Percentiles rank a stretch among this genome's conserved stretches.
These are phyloP conservation scores for Dascillus cervinus DNA, from an alignment of 2,888 invertebrate species.

Conservation along the genomic window DNA sequence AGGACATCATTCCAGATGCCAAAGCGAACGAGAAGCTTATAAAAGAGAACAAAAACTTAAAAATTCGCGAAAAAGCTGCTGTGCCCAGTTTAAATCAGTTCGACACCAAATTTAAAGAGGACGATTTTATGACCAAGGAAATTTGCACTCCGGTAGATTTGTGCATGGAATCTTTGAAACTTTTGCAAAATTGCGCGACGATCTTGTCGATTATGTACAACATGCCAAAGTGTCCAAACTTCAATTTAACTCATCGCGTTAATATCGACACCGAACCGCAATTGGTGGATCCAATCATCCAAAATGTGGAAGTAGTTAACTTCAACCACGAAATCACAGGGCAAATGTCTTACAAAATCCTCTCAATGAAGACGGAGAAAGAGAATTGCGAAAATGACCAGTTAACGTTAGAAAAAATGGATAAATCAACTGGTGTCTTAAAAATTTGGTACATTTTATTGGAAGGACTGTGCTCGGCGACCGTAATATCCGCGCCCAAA, in stretches of 20 bases:
- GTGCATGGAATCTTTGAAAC: constrained; percentile 73
- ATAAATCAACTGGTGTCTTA: constrained; percentile 73
- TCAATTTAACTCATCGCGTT: constrained; percentile 80
- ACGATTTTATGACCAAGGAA: constrained; percentile 29
- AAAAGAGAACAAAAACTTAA: constrained; percentile 11
- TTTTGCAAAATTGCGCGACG: constrained; percentile 77
- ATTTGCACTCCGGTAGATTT: constrained; percentile 45
- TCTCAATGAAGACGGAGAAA: constrained; percentile 46
- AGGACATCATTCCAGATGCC: constrained; percentile 9
- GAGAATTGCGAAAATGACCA: constrained; percentile 43
- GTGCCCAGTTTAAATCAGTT: constrained; percentile 13
- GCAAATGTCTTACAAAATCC: constrained; percentile 56
- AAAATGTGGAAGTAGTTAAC: constrained; percentile 49
- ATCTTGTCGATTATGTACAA: constrained; percentile 87
- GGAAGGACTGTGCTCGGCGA: constrained; percentile 76
- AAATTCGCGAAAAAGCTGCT: constrained; percentile 8
- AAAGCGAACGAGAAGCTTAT: constrained; percentile 4
- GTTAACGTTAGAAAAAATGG: constrained; percentile 57
- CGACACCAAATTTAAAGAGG: constrained; percentile 16
- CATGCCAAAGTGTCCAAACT: constrained; percentile 91
- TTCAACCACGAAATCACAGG: constrained; percentile 58
- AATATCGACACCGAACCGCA: constrained; percentile 70
- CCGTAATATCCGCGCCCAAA: constrained; percentile 68
- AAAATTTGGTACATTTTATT: constrained; percentile 86
- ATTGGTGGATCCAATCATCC: constrained; percentile 78